Evolutionary conservation across 2,888 invertebrate species (phyloP), one percentile per base, ranked within the genome.

Genomic region (Eupithecia pulchellata): DNA sequence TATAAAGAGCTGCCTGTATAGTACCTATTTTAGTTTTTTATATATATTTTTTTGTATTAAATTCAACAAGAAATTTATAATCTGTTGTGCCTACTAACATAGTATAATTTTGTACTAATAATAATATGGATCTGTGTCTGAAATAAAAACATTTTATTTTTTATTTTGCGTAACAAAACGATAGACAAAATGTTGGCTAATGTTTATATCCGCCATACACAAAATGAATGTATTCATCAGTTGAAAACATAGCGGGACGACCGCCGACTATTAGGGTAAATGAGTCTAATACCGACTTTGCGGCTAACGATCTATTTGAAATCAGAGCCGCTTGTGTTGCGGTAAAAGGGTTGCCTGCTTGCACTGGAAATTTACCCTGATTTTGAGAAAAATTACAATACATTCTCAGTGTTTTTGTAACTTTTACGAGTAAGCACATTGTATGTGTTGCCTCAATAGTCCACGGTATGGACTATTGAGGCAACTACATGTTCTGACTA

Each of bases 251-350:
- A 52, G 65, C 55, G 61, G 52, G 52, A 52, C 60, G 32, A 42
- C 67, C 71, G 70, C 72, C 65, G 73, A 72, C 71, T 73, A 75
- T 79, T 79, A 66, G 73, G 60, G 71, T 66, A 78, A 83, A 82
- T 74, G 75, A 66, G 70, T 74, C 74, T 76, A 75, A 79, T 67
- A 76, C 74, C 73, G 73, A 75, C 75, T 78, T 79, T 77, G 77
- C 72, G 71, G 78, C 68, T 78, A 78, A 79, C 78, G 79, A 82
- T 80, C 77, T 72, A 82, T 83, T 83, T 81, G 77, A 81, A 86
- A 84, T 83, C 76, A 83, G 75, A 69, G 66, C 72, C 67, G 70
- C 76, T 84, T 82, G 82, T 84, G 69, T 64, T 58, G 57, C 29
- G 72, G 66, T 42, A 39, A 67, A 67, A 73, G 66, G 73, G 47